Percentiles rank a stretch among this genome's conserved stretches.
phyloP scores from a whole-genome alignment of 2,888 invertebrate species.

The Caenorhabditis sulstoni region DNA sequence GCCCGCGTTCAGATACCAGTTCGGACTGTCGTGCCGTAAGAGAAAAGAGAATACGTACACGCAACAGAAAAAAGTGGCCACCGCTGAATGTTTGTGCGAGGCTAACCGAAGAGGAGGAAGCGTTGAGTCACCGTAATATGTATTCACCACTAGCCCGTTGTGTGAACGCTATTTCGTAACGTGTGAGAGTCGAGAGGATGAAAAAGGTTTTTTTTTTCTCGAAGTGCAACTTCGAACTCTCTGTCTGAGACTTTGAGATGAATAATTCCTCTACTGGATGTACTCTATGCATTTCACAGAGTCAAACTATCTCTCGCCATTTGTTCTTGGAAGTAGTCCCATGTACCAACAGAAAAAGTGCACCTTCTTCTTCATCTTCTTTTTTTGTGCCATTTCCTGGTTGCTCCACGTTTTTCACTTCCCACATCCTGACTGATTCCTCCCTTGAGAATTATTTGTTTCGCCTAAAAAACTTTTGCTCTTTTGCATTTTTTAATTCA shows the following conservation, averaged over 20 bases:
- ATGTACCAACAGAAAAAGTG: conserved; percentile 13
- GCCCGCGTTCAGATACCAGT: conserved; percentile 17
- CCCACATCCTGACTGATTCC: conserved; percentile 15
- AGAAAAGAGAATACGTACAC: neutral
- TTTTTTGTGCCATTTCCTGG: conserved; percentile 19
- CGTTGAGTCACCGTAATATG: conserved; percentile 53
- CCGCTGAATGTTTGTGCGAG: conserved; percentile 40
- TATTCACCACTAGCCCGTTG: conserved; percentile 20
- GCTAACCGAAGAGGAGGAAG: conserved; percentile 24
- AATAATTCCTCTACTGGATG: neutral
- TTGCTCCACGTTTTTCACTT: conserved; percentile 16
- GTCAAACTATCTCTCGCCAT: neutral
- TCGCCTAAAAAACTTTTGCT: conserved; percentile 4
- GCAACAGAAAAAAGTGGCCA: conserved; percentile 36
- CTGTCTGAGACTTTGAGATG: neutral
- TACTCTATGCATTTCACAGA: too few species aligned
- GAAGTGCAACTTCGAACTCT: neutral
- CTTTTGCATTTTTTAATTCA: conserved; percentile 28
- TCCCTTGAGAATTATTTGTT: conserved; percentile 20
- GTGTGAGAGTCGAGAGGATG: conserved; percentile 3
- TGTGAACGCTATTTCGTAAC: conserved; percentile 48
- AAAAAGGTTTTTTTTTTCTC: too few species aligned
- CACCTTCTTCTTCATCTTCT: conserved; percentile 25
- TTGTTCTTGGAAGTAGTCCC: neutral
- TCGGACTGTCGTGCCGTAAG: conserved; percentile 8